Base-by-base conservation (phyloP, 2,113 vertebrate species). In the Ancistrus triradiatus region DNA sequence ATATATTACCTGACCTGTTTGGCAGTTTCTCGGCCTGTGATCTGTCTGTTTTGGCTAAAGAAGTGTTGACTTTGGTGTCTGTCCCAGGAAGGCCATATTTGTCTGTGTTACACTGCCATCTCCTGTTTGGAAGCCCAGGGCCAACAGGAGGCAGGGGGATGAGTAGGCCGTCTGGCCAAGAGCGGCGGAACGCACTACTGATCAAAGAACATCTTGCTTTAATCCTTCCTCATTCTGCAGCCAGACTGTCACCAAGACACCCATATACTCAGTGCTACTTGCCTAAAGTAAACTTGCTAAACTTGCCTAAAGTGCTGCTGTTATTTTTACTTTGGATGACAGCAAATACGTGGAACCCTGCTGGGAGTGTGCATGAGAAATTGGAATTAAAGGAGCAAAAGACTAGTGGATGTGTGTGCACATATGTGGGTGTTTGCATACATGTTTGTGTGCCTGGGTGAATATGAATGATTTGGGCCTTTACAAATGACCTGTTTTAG, bases 221-320 rank as follows among this genome's bases (percentile, higher is more conserved):
- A 87, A 86, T 85, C 84, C 84, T 80, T n/a, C 78, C 76, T 80
- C 72, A 80, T 86, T 85, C 82, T 83, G 81, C 80, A 84, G 78
- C 78, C 80, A 76, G 78, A 72, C 79, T 76, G 83, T 86, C 82
- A 79, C 77, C 60, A 76, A 79, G 79, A 57, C 55, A 52, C 53
- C 31, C 22, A 51, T 68, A 83, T 80, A 81, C 27, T 7, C 3
- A 31, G 27, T 7, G 27, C 27, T 31, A n/a, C n/a, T n/a, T n/a
- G n/a, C n/a, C n/a, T n/a, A n/a, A n/a, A n/a, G n/a, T 80, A 83
- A 49, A 73, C 79, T n/a, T 69, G 82, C 80, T 78, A 83, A 87
- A 86, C 80, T 85, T 80, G 77, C 83, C 82, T 78, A 77, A 81
- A 86, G 84, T 80, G 79, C 38, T 84, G 77, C 83, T 84, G 80